phyloP scores from a whole-genome alignment of 2,797 vertebrate species.

The Phataginus tricuspis region DNA sequence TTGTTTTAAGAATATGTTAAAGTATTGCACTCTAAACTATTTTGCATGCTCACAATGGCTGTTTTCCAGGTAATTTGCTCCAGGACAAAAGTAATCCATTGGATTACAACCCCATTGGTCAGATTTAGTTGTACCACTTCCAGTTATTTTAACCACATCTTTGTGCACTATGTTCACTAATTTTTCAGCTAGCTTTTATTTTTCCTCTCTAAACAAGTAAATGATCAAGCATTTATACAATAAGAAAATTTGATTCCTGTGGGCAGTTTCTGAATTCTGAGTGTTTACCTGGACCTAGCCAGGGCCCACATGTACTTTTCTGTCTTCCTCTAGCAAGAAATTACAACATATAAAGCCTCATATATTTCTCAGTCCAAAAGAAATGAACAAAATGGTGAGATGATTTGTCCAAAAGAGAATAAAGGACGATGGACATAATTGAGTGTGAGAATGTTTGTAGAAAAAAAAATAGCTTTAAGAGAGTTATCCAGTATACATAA shows the following conservation, averaged over 20 bases:
- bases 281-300: neutral
- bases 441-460: neutral
- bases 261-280: neutral
- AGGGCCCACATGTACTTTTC: neutral
- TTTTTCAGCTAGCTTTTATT: neutral
- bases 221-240: neutral
- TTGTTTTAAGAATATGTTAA: neutral
- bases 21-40: neutral
- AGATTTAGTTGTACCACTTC: neutral
- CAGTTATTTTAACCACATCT: neutral
- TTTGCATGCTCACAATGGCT: neutral
- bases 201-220: conserved; percentile 6
- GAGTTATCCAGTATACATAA: neutral
- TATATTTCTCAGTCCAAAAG: neutral
- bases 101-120: neutral
- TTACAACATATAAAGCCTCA: neutral
- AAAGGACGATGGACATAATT: neutral
- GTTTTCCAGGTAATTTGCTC: neutral
- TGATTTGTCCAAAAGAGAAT: neutral
- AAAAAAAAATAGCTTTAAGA: neutral
- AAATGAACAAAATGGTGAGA: conserved; percentile 42
- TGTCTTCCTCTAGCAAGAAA: neutral
- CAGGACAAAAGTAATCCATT: neutral
- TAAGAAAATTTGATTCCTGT: neutral
- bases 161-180: neutral